A percentile compares a stretch with the other conserved stretches of the same genome.
Conservation (phyloP, 2,113 vertebrate genomes). For the Hydropotes inermis region DNA sequence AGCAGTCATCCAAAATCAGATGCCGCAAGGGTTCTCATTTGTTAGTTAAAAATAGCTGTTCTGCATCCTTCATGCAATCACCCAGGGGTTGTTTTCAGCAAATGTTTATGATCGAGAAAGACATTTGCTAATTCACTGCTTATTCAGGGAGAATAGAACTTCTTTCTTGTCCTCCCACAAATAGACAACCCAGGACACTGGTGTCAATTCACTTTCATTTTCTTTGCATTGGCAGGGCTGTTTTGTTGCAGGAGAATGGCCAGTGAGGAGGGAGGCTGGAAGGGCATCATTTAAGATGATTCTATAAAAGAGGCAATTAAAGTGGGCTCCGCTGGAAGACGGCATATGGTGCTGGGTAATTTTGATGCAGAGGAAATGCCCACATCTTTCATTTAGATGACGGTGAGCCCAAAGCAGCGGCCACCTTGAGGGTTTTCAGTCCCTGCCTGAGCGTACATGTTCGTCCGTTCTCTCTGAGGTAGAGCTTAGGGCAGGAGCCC, state of each 20-base stretch:
- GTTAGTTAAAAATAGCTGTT: slow-evolving; percentile 62
- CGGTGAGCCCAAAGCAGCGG: background rate
- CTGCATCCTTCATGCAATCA: background rate
- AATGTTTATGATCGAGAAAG: slow-evolving; percentile 55
- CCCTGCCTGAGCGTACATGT: accelerated
- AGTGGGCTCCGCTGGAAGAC: accelerated
- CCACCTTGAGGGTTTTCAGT: background rate
- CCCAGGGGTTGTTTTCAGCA: slow-evolving; percentile 51
- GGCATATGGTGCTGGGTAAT: accelerated
- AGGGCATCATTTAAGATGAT: background rate
- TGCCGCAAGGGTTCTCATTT: background rate
- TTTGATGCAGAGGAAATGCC: background rate
- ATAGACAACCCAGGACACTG: background rate
- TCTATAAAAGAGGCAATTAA: background rate
- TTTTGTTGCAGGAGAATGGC: background rate
- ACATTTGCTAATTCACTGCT: slow-evolving; percentile 9
- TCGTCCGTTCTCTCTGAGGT: background rate
- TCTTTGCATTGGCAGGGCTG: background rate
- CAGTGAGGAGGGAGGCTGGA: background rate
- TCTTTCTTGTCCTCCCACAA: background rate
- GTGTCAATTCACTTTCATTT: background rate
- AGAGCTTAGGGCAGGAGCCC: accelerated
- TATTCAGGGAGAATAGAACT: background rate
- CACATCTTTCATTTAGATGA: background rate
- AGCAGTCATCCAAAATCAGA: slow-evolving; percentile 28